Percentiles rank a stretch among this genome's conserved stretches.
These are phyloP conservation scores for Danaus plexippus DNA, from an alignment of 1,140 invertebrate genomes.

Conservation along the genomic window DNA sequence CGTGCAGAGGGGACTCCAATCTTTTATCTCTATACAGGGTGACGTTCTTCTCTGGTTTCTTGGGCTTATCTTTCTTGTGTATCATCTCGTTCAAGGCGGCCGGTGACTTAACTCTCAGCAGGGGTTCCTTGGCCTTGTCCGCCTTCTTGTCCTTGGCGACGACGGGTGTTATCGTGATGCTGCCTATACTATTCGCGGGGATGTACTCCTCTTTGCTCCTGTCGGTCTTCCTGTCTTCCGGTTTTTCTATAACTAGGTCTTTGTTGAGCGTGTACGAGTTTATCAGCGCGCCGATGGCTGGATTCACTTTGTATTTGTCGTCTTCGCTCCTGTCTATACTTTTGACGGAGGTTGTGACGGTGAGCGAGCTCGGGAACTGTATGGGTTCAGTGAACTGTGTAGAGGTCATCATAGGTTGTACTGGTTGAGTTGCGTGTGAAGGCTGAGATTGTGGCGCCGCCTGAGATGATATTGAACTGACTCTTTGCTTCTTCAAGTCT, in stretches of 20 bases:
- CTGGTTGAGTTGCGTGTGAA: too few species aligned
- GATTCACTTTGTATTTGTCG: conserved; percentile 36
- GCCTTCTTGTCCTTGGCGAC: conserved; percentile 36
- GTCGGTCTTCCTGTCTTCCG: conserved; percentile 34
- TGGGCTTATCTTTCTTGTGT: conserved; percentile 43
- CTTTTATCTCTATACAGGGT: conserved; percentile 29
- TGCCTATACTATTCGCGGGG: conserved; percentile 56
- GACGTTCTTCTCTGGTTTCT: conserved; percentile 26
- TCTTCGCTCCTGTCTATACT: conserved; percentile 29
- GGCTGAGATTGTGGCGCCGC: too few species aligned
- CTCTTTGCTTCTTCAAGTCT: conserved; percentile 44
- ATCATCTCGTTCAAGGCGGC: conserved; percentile 56
- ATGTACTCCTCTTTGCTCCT: conserved; percentile 50
- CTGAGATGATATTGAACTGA: conserved; percentile 23
- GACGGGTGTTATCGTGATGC: conserved; percentile 62
- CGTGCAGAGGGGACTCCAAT: conserved; percentile 37
- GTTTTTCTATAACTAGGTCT: conserved; percentile 43
- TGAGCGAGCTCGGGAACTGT: conserved; percentile 57
- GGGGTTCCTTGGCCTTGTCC: conserved; percentile 39
- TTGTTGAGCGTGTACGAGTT: conserved; percentile 39
- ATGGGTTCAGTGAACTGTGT: conserved; percentile 38
- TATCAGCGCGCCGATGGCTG: conserved; percentile 33
- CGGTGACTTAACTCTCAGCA: conserved; percentile 53
- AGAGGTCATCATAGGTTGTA: neutral
- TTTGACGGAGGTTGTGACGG: conserved; percentile 51